Base-by-base conservation (phyloP, 2,888 invertebrate species). In the Orgyia antiqua region DNA sequence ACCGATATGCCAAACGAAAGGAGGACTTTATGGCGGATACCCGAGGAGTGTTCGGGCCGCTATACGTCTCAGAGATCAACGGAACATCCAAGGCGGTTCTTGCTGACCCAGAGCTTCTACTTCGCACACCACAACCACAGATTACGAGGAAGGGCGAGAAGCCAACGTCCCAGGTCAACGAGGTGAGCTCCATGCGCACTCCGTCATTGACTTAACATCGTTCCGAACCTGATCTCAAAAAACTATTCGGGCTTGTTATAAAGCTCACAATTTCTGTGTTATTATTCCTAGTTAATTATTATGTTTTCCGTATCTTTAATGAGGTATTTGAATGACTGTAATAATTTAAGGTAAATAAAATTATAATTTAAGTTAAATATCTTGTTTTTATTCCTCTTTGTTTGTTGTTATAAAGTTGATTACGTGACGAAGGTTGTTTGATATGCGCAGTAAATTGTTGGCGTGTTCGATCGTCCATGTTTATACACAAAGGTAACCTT, bases 401-500 rank as follows among this genome's bases (percentile, higher is more conserved):
- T 45, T 42, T 42, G 35, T 45, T 43, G 3, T 20, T 41, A 26
- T 42, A 17, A 27, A 10, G 42, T 50, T 52, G 53, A 52, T 58
- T 53, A 53, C 13, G 27, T 31, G 33, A 33, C 34, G 48, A 54
- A 61, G 60, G 60, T 56, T 41, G 29, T 45, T 27, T 8, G 25
- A 27, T 31, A 36, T 33, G 31, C 45, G 45, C 39, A 38, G 38
- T 42, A 45, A 33, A 35, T 30, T 10, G 10, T 10, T 23, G 13
- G 36, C 33, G 51, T 41, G 36, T 48, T 51, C 45, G 53, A 52
- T 42, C 36, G 35, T 36, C 30, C 37, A 38, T 83, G 83, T 83
- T 84, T 84, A 80, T 66, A 86, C 69, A 86, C 84, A 86, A 86
- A 72, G 70, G 59, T 63, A 80, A 80, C 84, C 84, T 86, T 86